phyloP scores from a whole-genome alignment of 1,140 invertebrate species.

The Polypedilum vanderplanki region DNA sequence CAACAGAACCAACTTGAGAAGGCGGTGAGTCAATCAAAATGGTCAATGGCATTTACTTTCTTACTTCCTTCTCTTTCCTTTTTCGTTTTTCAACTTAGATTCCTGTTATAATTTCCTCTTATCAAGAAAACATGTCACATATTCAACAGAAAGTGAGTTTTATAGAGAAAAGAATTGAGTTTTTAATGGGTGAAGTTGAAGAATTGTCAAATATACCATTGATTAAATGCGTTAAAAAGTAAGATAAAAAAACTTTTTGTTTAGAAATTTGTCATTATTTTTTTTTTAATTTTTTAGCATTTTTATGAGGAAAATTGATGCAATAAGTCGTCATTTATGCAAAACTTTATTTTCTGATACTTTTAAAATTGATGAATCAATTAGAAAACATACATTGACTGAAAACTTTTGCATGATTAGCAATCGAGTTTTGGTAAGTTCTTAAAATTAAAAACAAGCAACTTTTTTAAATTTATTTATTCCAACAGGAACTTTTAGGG shows the following conservation, averaged over 20 bases:
- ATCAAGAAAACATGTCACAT: neutral
- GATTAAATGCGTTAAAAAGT: conserved; percentile 22
- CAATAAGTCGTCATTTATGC: conserved; percentile 7
- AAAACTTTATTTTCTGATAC: neutral
- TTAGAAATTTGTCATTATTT: neutral
- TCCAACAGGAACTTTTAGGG: neutral
- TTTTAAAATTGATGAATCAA: conserved; percentile 16
- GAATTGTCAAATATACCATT: neutral
- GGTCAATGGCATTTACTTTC: neutral
- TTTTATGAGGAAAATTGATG: conserved; percentile 17
- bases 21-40: neutral
- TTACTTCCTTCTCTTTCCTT: neutral
- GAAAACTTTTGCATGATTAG: conserved; percentile 16
- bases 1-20: neutral
- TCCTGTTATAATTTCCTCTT: neutral
- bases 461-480: neutral
- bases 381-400: neutral
- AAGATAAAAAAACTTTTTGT: neutral
- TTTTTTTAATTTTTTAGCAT: neutral
- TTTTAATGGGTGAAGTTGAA: neutral
- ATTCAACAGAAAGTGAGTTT: conserved; percentile 8
- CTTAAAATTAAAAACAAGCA: neutral
- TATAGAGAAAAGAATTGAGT: conserved; percentile 8
- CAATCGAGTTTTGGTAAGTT: neutral
- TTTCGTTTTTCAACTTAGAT: neutral